Base-by-base conservation (phyloP, 2,797 vertebrate species). In the Paratrypauchen microcephalus region DNA sequence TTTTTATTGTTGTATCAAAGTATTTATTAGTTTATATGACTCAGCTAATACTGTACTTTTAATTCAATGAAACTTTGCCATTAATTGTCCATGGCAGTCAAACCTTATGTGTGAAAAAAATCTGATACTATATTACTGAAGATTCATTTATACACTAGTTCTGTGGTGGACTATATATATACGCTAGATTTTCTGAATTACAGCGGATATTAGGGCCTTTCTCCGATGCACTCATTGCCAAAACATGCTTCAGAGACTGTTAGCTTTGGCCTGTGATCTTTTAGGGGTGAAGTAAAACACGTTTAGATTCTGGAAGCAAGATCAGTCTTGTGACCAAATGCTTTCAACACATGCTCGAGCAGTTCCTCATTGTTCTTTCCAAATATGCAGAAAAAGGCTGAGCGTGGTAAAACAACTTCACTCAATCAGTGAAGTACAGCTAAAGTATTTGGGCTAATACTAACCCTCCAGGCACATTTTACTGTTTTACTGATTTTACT, bases 321-420 rank as follows among this genome's bases (percentile, higher is more conserved):
- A 68, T 28, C 24, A 3, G 59, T 82, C 86, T 80, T 75, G 74
- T 85, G 80, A 84, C 63, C 47, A 64, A 75, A 71, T 52, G 6
- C 71, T 74, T 72, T 82, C 55, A 52, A 75, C 71, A 82, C 76
- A 32, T 52, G 41, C 63, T 77, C 0, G 7, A 74, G 50, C 45
- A 65, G 67, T 86, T 86, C 77, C 84, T 70, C 56, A 23, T 71
- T 74, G n/a, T 68, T 64, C 32, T 68, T 54, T 73, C 54, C 60
- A 61, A 64, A 67, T 28, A 21, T 66, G 41, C 39, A 21, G 30
- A 52, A 60, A 60, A 54, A 59, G 16, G 39, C 36, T 26, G 30
- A 18, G 45, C 68, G 36, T 45, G 62, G 56, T 67, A 15, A 70
- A 67, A 64, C 23, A 0, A 52, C 24, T 66, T 62, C 7, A 62